phyloP scores from a whole-genome alignment of 2,888 invertebrate species.

The Teinopalpus imperialis region DNA sequence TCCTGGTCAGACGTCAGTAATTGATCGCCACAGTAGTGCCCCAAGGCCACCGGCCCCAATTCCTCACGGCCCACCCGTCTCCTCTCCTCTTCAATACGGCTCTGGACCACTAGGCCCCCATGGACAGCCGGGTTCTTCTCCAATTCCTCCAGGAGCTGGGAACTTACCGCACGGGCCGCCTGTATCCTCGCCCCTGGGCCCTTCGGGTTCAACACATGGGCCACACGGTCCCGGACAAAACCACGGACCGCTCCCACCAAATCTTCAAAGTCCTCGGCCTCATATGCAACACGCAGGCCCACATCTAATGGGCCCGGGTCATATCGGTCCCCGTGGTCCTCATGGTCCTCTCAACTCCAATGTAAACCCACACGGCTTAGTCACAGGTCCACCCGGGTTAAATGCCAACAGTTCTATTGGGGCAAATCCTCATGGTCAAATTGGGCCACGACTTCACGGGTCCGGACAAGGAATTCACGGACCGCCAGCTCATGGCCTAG shows the following conservation, averaged over 20 bases:
- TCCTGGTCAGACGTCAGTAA: conserved; percentile 2
- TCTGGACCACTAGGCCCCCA: conserved; percentile 22
- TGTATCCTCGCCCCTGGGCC: conserved; percentile 22
- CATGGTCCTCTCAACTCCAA: conserved; percentile 29
- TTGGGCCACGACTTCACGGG: conserved; percentile 26
- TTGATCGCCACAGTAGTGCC: conserved; percentile 16
- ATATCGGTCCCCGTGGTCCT: conserved; percentile 29
- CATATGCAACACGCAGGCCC: conserved; percentile 19
- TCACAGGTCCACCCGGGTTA: conserved; percentile 13
- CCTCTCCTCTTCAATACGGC: conserved; percentile 21
- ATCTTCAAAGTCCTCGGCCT: conserved; percentile 18
- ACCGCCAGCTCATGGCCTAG: conserved; percentile 28
- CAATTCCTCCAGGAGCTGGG: conserved; percentile 27
- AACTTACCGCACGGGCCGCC: conserved; percentile 31
- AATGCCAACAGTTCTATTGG: conserved; percentile 14
- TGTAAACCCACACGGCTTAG: conserved; percentile 18
- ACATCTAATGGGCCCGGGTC: conserved; percentile 32
- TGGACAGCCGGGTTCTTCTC: conserved; percentile 28
- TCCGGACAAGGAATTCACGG: conserved; percentile 24
- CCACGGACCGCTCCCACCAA: conserved; percentile 11
- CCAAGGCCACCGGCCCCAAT: conserved; percentile 26
- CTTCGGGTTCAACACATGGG: conserved; percentile 3
- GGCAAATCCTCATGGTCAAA: conserved; percentile 29
- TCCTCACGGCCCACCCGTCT: conserved; percentile 18
- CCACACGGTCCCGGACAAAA: too few relatives aligned